Conservation (phyloP, 2,888 invertebrate genomes). For the Lamellibrachia satsuma region DNA sequence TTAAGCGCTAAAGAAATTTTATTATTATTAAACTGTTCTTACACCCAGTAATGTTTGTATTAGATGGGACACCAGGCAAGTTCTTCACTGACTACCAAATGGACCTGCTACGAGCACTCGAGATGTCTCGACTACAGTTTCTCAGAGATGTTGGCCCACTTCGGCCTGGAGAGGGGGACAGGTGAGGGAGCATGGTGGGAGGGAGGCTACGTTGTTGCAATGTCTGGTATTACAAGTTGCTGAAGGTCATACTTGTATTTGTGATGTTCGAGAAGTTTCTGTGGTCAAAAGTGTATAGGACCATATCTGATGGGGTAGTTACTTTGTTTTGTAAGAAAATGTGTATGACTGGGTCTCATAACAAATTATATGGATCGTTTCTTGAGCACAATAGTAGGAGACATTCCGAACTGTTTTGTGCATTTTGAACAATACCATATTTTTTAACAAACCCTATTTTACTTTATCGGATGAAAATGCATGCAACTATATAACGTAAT, state of each 20-base stretch:
- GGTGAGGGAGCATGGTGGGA: conserved; percentile 28
- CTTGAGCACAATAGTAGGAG: not conserved
- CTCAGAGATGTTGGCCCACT: conserved; percentile 70
- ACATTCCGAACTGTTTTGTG: too few species aligned
- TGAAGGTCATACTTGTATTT: not conserved
- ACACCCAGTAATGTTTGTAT: not conserved
- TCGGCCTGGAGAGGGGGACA: conserved; percentile 41
- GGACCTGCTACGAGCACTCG: conserved; percentile 75
- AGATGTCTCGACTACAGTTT: conserved; percentile 77
- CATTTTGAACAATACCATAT: too few species aligned
- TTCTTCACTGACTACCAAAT: conserved; percentile 66
- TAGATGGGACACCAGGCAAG: conserved; percentile 20
- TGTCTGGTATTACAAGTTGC: not conserved
- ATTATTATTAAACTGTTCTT: not conserved
- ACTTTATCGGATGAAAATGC: too few species aligned
- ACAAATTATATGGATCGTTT: not conserved
- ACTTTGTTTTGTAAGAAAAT: not conserved
- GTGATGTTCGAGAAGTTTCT: not conserved
- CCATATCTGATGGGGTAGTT: too few species aligned
- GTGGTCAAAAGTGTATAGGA: not conserved
- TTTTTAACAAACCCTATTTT: too few species aligned
- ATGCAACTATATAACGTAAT: too few species aligned
- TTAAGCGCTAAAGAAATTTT: not conserved
- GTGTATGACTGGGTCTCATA: not conserved
- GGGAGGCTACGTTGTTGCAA: not conserved